Conservation (phyloP, 2,113 vertebrate species). For the Bos indicus region DNA sequence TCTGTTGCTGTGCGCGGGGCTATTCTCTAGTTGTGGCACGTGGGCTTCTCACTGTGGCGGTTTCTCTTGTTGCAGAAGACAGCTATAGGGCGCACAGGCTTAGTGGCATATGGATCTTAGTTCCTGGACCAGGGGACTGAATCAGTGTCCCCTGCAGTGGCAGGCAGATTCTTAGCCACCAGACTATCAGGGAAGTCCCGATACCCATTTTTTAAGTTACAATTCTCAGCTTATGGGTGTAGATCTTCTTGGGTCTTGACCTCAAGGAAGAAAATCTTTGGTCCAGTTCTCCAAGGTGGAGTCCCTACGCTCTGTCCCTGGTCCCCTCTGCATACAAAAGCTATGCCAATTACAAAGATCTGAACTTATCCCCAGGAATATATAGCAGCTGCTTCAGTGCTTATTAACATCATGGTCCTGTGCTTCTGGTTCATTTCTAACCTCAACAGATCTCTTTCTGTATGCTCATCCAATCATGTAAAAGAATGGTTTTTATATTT, state of each 20-base stretch:
- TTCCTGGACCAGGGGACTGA: background rate
- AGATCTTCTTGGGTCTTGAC: background rate
- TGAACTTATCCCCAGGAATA: background rate
- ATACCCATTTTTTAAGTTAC: background rate
- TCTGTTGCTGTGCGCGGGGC: background rate
- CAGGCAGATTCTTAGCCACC: background rate
- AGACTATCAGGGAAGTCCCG: background rate
- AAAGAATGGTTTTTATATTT: background rate
- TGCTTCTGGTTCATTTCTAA: background rate
- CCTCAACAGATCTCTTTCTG: background rate
- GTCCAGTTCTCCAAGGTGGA: background rate
- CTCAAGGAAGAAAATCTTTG: background rate
- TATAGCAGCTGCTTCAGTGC: background rate
- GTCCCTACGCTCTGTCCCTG: background rate
- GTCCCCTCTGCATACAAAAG: background rate
- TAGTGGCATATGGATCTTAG: background rate
- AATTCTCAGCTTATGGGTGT: background rate
- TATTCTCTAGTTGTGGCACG: background rate
- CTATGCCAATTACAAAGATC: background rate
- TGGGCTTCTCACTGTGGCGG: background rate
- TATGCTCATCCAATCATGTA: background rate
- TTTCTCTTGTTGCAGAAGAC: background rate
- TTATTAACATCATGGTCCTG: background rate
- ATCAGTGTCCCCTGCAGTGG: background rate
- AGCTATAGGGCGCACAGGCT: background rate